Base-by-base conservation (phyloP, 2,797 vertebrate species). In the Sciaenops ocellatus region DNA sequence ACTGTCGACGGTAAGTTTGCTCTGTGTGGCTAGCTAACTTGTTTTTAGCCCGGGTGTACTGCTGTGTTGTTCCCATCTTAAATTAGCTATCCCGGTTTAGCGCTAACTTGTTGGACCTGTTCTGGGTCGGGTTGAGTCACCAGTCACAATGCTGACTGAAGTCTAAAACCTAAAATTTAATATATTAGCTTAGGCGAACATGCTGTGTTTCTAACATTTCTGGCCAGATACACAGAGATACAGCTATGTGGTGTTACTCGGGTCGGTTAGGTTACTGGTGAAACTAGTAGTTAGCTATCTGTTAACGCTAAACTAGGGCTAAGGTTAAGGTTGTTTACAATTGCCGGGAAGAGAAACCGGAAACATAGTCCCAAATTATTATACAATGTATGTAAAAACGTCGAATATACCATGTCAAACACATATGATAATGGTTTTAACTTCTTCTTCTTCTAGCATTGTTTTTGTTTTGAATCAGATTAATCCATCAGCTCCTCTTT, bases 1-100 rank as follows among this genome's bases (percentile, higher is more conserved):
- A 99, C 97, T 0, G 96, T 96, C 54, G 98, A 99, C 11, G 98
- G 98, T 99, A 93, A 98, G 98, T 96, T 93, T 78, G 70, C 62
- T 82, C 9, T 16, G 71, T 78, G 72, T 73, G 16, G 81, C 90
- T 89, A 92, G 92, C 93, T 89, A 85, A 89, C 66, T 90, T 93
- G 87, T 93, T 93, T 90, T 84, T 90, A 93, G 88, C 92, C 38
- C 5, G 10, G 22, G 1, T 59, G 44, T 34, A 24, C 65, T 55
- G 67, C 52, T 73, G 55, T 69, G 79, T 76, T 75, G 76, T 61
- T 85, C 51, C 42, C 44, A 3, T 38, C 22, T 70, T 5, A 48
- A 60, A 62, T 81, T 6, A 74, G 69, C 50, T 41, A 0, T 50
- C 15, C 50, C 8, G 13, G 5, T 41, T 41, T 15, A 62, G 20